These are phyloP conservation scores for Brachyistius frenatus DNA, from an alignment of 2,113 vertebrate species.

Conservation along the genomic window DNA sequence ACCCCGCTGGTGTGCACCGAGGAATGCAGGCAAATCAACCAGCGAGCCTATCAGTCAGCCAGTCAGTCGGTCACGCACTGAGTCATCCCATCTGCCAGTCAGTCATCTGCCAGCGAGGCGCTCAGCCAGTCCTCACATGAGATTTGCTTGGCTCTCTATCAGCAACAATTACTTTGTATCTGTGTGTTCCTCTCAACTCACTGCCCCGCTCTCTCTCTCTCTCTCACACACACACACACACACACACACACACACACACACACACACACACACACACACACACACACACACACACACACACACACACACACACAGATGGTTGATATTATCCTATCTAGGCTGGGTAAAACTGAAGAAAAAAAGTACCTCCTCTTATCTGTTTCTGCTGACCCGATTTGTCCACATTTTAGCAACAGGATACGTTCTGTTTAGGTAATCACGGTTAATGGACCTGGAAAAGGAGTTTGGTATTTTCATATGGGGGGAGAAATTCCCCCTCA, in stretches of 20 bases:
- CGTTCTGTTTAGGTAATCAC: constrained; percentile 60
- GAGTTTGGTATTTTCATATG: constrained; percentile 57
- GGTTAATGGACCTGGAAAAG: constrained; percentile 48
- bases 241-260: not conserved
- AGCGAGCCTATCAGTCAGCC: constrained; percentile 26
- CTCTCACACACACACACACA: constrained; percentile 2
- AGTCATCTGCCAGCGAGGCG: constrained; percentile 40
- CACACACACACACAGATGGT: constrained; percentile 7
- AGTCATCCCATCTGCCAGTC: constrained; percentile 59
- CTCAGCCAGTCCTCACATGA: constrained; percentile 38
- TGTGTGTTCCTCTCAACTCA: constrained; percentile 8
- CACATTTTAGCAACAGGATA: constrained; percentile 31
- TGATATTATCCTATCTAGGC: not conserved
- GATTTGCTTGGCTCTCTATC: constrained; percentile 52
- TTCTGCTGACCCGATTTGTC: constrained; percentile 31
- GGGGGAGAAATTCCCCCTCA: not conserved
- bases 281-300: too few species aligned
- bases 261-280: not conserved
- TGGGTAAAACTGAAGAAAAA: not conserved
- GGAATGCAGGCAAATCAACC: constrained; percentile 67
- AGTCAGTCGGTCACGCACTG: constrained; percentile 44
- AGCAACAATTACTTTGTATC: constrained; percentile 54
- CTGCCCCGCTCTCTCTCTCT: not conserved
- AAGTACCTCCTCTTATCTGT: constrained; percentile 10
- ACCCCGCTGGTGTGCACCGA: constrained; percentile 60